Evolutionary conservation across 2,888 invertebrate genomes (phyloP).

Genomic region (Phalera bucephala): DNA sequence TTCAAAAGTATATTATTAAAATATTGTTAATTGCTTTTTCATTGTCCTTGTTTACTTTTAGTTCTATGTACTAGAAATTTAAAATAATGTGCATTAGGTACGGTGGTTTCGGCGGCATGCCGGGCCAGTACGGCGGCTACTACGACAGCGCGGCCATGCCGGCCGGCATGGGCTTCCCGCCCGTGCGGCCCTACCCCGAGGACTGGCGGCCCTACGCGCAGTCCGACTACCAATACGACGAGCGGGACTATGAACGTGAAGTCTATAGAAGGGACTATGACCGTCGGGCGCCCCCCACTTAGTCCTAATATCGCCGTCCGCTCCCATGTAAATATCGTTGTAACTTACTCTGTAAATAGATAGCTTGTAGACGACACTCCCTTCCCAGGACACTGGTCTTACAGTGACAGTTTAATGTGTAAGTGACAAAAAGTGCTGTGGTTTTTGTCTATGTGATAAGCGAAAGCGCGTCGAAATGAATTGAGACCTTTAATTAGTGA

Average conservation of each 20-base stretch:
- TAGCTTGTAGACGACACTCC: constrained; percentile 52
- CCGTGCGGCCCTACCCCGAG: constrained; percentile 68
- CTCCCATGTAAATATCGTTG: constrained; percentile 61
- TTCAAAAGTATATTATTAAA: no score
- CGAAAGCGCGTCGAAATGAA: constrained; percentile 62
- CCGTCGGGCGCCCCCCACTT: constrained; percentile 84
- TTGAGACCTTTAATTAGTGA: constrained; percentile 56
- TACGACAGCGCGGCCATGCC: constrained; percentile 72
- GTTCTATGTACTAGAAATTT: no score
- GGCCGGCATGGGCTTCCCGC: constrained; percentile 78
- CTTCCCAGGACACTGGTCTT: constrained; percentile 59
- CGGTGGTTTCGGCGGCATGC: constrained; percentile 75
- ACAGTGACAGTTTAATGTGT: constrained; percentile 63
- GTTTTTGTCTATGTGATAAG: constrained; percentile 80
- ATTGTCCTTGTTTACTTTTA: no score
- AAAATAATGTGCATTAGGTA: no score
- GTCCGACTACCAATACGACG: constrained; percentile 78
- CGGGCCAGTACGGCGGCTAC: constrained; percentile 67
- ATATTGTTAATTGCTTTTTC: no score
- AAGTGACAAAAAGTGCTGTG: constrained; percentile 82
- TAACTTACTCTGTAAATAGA: constrained; percentile 67
- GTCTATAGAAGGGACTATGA: constrained; percentile 86
- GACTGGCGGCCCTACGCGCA: constrained; percentile 77
- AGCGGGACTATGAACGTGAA: constrained; percentile 81
- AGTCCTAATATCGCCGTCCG: constrained; percentile 21